phyloP scores from a whole-genome alignment of 2,888 invertebrate genomes.

The Himalopsyche anomala region DNA sequence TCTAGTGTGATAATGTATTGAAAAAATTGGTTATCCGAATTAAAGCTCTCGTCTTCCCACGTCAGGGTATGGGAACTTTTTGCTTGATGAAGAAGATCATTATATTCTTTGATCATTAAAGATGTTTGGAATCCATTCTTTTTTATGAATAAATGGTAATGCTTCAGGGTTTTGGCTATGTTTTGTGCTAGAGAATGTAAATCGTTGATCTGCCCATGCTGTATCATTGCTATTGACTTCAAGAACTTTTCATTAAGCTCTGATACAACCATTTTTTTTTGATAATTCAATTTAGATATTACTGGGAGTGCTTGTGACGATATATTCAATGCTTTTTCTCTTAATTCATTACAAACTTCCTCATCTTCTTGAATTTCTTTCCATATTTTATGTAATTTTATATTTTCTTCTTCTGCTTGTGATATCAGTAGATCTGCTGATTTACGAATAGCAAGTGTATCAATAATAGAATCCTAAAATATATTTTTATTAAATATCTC shows the following conservation, averaged over 20 bases:
- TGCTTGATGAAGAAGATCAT: constrained; percentile 77
- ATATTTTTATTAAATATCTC: constrained; percentile 68
- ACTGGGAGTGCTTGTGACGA: constrained; percentile 70
- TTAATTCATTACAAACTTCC: constrained; percentile 68
- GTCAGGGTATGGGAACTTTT: constrained; percentile 79
- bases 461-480: no score
- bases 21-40: constrained; percentile 69
- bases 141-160: constrained; percentile 78
- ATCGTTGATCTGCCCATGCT: constrained; percentile 75
- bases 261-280: constrained; percentile 71
- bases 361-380: constrained; percentile 69
- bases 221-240: constrained; percentile 71
- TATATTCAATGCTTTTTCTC: constrained; percentile 69
- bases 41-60: constrained; percentile 75
- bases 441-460: no score
- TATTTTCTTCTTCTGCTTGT: constrained; percentile 70
- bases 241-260: constrained; percentile 72
- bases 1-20: constrained; percentile 70
- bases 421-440: constrained; percentile 70
- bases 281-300: constrained; percentile 69
- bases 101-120: constrained; percentile 77
- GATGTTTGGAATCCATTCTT: constrained; percentile 79
- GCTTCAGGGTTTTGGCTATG: constrained; percentile 77
- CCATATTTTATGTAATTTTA: constrained; percentile 68
- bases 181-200: constrained; percentile 75